These are phyloP conservation scores for Theonella swinhoei DNA, from an alignment of 37 sponge, comb jelly and placozoan species.

Conservation along the genomic window DNA sequence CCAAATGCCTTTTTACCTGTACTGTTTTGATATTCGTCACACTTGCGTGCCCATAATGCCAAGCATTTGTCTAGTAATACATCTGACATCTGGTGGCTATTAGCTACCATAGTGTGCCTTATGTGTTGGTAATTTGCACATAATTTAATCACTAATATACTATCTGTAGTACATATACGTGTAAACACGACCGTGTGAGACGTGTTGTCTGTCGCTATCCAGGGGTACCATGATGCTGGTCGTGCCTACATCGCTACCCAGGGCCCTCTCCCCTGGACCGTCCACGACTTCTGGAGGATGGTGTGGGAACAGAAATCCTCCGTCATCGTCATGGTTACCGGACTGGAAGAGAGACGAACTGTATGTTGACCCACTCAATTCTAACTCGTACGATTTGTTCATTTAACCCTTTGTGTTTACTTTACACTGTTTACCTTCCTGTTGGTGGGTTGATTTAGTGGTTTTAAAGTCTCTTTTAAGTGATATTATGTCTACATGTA, in stretches of 20 bases:
- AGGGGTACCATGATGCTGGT: slow-evolving; percentile 50
- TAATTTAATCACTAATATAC: background rate
- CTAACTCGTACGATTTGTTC: background rate
- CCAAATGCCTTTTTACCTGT: too few species aligned
- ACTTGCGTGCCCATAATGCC: too few species aligned
- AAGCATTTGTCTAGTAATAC: too few species aligned
- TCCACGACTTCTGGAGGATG: slow-evolving; percentile 91
- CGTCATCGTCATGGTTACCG: slow-evolving; percentile 79
- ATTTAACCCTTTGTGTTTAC: background rate
- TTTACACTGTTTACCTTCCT: background rate
- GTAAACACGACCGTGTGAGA: too few species aligned
- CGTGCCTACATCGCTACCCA: slow-evolving; percentile 85
- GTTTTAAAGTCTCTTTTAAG: background rate
- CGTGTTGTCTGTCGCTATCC: background rate
- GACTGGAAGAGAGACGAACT: slow-evolving; percentile 63
- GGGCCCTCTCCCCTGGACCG: slow-evolving; percentile 76
- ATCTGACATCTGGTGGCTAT: too few species aligned
- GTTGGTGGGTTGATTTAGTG: too few species aligned
- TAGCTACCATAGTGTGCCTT: too few species aligned
- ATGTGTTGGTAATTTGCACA: background rate
- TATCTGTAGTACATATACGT: too few species aligned
- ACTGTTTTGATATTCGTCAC: too few species aligned
- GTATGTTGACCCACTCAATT: slow-evolving; percentile 9
- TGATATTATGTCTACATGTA: background rate
- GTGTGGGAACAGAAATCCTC: slow-evolving; percentile 78